Base-by-base conservation (phyloP, 2,113 vertebrate species). In the Chaetodon trifascialis region DNA sequence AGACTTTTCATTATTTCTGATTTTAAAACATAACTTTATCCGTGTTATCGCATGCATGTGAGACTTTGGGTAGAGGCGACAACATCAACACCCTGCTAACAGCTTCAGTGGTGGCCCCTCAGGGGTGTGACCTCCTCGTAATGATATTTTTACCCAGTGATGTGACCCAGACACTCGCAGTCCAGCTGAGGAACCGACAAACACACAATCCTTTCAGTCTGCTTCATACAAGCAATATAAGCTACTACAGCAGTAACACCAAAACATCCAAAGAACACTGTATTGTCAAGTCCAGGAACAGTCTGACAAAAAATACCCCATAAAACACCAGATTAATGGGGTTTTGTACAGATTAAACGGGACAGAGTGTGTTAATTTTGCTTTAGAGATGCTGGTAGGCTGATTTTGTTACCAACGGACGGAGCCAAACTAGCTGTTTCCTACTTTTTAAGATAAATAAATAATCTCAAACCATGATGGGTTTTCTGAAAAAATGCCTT, bases 101-200 rank as follows among this genome's bases (percentile, higher is more conserved):
- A 73, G 84, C 80, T 86, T 85, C 11, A 81, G 80, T 16, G 40
- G 63, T 46, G 76, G 62, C 52, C 76, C 62, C 76, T 70, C 51
- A 17, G 71, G 66, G 78, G 40, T 55, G 51, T 62, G 81, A 88
- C 80, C 76, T 60, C 10, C 30, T 55, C 36, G 30, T 77, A 42
- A 75, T 70, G 85, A 80, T 79, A 82, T 89, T 89, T 89, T 79
- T 71, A 80, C 66, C 30, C 52, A 34, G 21, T 51, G 75, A 73
- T 55, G 54, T 55, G 64, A 79, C 82, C 55, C 74, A 77, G 68
- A 80, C 63, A 68, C 66, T 23, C 64, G 66, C 64, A 76, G 64
- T 19, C 25, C 59, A 55, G 62, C 40, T 49, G 42, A 80, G 36
- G 15, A 79, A 79, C 73, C 62, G 65, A 58, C n/a, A 56, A 67